phyloP scores from a whole-genome alignment of 2,113 vertebrate species.

The Galemys pyrenaicus region DNA sequence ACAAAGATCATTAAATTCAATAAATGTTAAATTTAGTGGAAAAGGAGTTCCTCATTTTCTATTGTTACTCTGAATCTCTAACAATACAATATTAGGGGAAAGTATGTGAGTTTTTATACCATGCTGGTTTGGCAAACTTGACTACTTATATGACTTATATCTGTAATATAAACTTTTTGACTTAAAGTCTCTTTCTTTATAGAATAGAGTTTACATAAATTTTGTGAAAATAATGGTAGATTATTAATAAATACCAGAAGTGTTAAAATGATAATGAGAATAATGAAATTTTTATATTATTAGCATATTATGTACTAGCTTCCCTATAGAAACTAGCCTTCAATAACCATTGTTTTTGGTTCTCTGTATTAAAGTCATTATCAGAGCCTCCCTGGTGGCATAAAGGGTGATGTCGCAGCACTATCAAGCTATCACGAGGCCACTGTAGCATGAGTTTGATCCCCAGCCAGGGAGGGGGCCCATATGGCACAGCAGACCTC shows the following conservation, averaged over 20 bases:
- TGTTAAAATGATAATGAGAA: background rate
- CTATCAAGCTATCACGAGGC: too few relatives aligned
- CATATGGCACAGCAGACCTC: too few relatives aligned
- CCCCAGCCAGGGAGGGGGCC: too few relatives aligned
- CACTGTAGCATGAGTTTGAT: too few relatives aligned
- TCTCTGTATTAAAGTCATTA: background rate
- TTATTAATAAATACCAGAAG: background rate
- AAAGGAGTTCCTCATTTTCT: background rate
- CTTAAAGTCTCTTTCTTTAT: background rate
- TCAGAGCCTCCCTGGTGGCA: too few relatives aligned
- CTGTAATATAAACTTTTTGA: background rate
- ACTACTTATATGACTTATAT: background rate
- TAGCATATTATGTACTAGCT: background rate
- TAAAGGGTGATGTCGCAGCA: too few relatives aligned
- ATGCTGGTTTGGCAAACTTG: background rate
- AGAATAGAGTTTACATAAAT: background rate
- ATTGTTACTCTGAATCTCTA: background rate
- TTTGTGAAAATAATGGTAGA: background rate
- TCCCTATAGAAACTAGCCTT: background rate
- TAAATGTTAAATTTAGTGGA: conserved; percentile 14
- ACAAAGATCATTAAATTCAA: background rate
- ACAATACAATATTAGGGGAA: background rate
- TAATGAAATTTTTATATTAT: background rate
- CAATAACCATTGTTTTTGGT: background rate
- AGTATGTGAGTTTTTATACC: background rate